A percentile compares a stretch with the other conserved stretches of the same genome.
phyloP scores from a whole-genome alignment of 2,113 vertebrate genomes.

The Silurus glanis region DNA sequence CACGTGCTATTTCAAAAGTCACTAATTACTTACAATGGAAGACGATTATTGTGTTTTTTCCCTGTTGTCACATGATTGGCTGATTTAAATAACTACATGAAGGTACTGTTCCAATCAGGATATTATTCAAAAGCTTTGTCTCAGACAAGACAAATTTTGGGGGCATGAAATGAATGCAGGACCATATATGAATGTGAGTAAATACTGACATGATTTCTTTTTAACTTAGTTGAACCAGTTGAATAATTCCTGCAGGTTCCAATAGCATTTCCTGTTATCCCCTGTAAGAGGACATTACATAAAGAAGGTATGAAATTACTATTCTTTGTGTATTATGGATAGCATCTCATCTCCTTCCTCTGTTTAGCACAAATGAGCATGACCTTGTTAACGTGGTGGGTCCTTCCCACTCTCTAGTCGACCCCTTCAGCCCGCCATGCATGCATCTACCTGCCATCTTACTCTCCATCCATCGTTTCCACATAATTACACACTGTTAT shows the following conservation, averaged over 20 bases:
- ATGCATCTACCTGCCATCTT: conserved; percentile 41
- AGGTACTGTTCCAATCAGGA: too few relatives aligned
- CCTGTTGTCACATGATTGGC: neutral
- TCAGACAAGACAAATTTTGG: neutral
- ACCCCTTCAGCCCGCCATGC: conserved; percentile 1
- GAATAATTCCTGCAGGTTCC: neutral
- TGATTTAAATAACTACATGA: too few relatives aligned
- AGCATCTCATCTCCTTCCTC: conserved; percentile 17
- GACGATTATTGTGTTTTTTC: too few relatives aligned
- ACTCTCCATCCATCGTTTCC: conserved; percentile 48
- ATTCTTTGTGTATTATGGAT: neutral
- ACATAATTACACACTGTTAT: conserved; percentile 50
- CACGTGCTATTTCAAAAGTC: neutral
- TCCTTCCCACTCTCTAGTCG: conserved; percentile 7
- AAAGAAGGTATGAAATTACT: neutral
- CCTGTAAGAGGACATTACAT: neutral
- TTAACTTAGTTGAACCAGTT: neutral
- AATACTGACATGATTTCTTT: neutral
- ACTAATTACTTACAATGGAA: neutral
- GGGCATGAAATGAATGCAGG: neutral
- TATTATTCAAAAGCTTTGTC: neutral
- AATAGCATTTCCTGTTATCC: neutral
- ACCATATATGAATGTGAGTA: neutral
- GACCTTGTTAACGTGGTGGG: conserved; percentile 45
- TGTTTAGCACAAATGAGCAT: conserved; percentile 33